Percentiles rank a stretch among this genome's conserved stretches.
These are phyloP conservation scores for Leptarthrus brevirostris DNA, from an alignment of 2,888 invertebrate species.

Conservation along the genomic window DNA sequence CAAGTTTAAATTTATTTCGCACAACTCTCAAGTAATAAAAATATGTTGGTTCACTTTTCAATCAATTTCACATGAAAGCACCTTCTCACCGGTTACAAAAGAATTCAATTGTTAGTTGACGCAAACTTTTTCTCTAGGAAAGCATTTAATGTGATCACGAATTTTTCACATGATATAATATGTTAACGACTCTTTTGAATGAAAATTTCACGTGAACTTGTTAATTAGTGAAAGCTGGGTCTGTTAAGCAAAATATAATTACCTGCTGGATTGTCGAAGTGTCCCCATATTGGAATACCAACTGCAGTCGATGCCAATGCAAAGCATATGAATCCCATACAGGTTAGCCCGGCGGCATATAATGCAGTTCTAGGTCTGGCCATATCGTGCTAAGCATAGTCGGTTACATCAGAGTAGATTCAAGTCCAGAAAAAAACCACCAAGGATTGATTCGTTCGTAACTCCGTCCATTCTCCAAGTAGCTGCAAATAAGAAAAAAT, in stretches of 20 bases:
- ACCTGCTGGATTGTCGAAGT: constrained; percentile 75
- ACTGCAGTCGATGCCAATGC: constrained; percentile 85
- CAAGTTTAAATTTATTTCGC: too few species aligned
- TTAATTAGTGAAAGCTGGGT: constrained; percentile 36
- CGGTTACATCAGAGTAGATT: constrained; percentile 35
- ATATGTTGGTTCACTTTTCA: too few species aligned
- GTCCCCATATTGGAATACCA: constrained; percentile 88
- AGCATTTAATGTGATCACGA: too few species aligned
- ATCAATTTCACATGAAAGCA: too few species aligned
- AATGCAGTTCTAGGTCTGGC: constrained; percentile 66
- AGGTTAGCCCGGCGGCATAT: constrained; percentile 67
- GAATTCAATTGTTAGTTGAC: too few species aligned
- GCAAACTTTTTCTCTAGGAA: too few species aligned
- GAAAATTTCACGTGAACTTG: too few species aligned
- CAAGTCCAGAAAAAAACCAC: neutral
- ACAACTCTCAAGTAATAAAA: too few species aligned
- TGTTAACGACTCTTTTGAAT: too few species aligned
- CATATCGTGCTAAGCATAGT: constrained; percentile 60
- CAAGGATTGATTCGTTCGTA: neutral
- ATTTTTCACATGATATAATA: too few species aligned
- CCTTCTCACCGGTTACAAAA: too few species aligned
- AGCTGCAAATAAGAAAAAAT: constrained; percentile 20
- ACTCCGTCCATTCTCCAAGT: constrained; percentile 18
- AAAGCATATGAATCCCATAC: constrained; percentile 79
- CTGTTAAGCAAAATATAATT: constrained; percentile 59